A percentile compares a stretch with the other conserved stretches of the same genome.
Conservation (phyloP, 2,113 vertebrate species). For the Mustela lutreola region DNA sequence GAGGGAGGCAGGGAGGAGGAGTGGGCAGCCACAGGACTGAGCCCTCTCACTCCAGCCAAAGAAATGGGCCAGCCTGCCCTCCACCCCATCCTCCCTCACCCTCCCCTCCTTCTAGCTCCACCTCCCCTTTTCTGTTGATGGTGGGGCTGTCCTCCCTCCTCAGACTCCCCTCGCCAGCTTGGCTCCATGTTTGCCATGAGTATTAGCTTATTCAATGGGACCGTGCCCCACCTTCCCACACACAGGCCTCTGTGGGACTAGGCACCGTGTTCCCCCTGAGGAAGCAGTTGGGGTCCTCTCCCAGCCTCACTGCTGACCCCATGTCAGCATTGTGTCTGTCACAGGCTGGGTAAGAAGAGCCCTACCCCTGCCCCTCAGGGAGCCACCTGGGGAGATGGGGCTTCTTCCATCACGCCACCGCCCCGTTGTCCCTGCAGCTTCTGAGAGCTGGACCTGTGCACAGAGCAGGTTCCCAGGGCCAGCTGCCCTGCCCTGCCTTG, state of each 20-base stretch:
- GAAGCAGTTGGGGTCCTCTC: conserved; percentile 60
- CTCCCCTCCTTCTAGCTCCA: conserved; percentile 53
- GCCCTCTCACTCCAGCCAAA: conserved; percentile 90
- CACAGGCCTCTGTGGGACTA: conserved; percentile 72
- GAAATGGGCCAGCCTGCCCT: conserved; percentile 85
- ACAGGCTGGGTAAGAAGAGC: conserved; percentile 71
- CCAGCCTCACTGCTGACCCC: conserved; percentile 69
- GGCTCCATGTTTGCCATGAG: conserved; percentile 79
- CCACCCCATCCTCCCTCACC: conserved; percentile 59
- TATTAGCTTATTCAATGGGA: conserved; percentile 77
- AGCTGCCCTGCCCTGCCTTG: conserved; percentile 59
- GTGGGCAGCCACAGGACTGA: conserved; percentile 84
- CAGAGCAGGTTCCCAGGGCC: conserved; percentile 68
- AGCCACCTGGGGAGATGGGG: conserved; percentile 70
- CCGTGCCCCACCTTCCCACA: conserved; percentile 72
- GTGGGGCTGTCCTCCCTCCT: conserved; percentile 75
- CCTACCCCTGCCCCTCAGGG: conserved; percentile 66
- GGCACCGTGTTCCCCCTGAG: conserved; percentile 62
- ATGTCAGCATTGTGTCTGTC: conserved; percentile 72
- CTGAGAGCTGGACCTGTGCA: conserved; percentile 65
- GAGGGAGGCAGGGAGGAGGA: conserved; percentile 82
- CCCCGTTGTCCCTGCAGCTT: conserved; percentile 64
- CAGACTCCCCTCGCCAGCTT: conserved; percentile 73
- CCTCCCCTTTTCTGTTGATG: conserved; percentile 66
- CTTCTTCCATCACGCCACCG: not conserved